Conservation (phyloP, 1,140 invertebrate species). For the Lordiphosa clarofinis region DNA sequence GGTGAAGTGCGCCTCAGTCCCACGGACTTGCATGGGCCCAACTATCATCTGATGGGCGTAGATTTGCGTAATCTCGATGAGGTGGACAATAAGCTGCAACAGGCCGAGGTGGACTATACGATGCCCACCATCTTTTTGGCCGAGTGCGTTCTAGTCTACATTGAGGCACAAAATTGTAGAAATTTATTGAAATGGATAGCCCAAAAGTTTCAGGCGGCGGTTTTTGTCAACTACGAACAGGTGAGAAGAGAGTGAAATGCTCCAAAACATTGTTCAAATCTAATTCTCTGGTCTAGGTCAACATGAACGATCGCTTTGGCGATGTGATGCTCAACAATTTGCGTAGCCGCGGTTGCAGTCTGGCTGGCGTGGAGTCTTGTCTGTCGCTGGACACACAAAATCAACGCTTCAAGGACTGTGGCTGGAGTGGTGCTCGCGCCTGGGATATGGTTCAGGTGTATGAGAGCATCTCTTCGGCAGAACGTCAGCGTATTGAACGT, state of each 20-base stretch:
- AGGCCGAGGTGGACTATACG: conserved; percentile 87
- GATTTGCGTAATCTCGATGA: conserved; percentile 92
- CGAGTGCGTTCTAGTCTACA: conserved; percentile 98
- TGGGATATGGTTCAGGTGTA: conserved; percentile 97
- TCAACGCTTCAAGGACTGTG: conserved; percentile 81
- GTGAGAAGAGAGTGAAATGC: conserved; percentile 14
- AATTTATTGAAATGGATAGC: conserved; percentile 89
- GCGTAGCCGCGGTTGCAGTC: conserved; percentile 88
- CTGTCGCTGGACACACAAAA: conserved; percentile 89
- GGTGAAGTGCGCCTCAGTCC: conserved; percentile 91
- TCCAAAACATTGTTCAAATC: no score
- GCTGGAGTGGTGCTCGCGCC: conserved; percentile 89
- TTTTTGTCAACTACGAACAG: conserved; percentile 97
- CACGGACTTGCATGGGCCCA: conserved; percentile 93
- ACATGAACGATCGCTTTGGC: conserved; percentile 96
- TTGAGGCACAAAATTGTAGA: conserved; percentile 88
- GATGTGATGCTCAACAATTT: conserved; percentile 97
- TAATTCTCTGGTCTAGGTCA: conserved; percentile 83
- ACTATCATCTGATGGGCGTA: conserved; percentile 94
- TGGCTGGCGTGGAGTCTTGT: conserved; percentile 91
- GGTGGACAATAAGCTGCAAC: conserved; percentile 88
- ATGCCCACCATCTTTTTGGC: conserved; percentile 94
- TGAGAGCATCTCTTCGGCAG: conserved; percentile 86
- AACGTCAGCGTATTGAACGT: conserved; percentile 90
- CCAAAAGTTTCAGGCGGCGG: conserved; percentile 86